Evolutionary conservation across 2,113 vertebrate species (phyloP).

Genomic region (Lophochroa leadbeateri): DNA sequence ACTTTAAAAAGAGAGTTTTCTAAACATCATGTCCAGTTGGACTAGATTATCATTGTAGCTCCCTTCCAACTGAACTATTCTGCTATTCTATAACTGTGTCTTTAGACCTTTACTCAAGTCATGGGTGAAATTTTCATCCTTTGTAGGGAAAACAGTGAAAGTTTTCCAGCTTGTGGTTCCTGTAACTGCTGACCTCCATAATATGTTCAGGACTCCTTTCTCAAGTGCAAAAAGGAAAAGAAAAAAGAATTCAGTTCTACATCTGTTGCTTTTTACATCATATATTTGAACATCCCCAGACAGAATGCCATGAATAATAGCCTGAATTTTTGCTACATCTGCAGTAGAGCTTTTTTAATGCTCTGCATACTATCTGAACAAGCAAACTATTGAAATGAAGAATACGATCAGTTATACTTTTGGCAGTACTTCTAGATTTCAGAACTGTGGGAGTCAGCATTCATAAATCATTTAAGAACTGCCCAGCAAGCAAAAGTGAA

Average conservation of each 20-base stretch:
- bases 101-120: not conserved
- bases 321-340: not conserved
- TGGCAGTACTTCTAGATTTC: conserved; percentile 9
- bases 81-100: not conserved
- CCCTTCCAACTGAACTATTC: not conserved
- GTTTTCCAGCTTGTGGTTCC: not conserved
- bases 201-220: not conserved
- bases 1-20: not conserved
- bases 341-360: not conserved
- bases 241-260: not conserved
- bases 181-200: not conserved
- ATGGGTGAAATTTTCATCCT: not conserved
- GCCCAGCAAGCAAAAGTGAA: conserved; percentile 43
- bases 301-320: not conserved
- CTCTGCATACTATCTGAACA: conserved; percentile 1
- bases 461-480: conserved; percentile 46
- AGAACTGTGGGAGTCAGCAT: not conserved
- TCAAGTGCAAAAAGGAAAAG: not conserved
- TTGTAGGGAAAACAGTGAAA: not conserved
- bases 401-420: conserved; percentile 8
- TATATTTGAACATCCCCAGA: not conserved
- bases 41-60: not conserved
- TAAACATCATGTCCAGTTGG: not conserved
- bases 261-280: not conserved
- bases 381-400: conserved; percentile 44